Base-by-base conservation (phyloP, 2,797 vertebrate species). In the Masticophis lateralis region DNA sequence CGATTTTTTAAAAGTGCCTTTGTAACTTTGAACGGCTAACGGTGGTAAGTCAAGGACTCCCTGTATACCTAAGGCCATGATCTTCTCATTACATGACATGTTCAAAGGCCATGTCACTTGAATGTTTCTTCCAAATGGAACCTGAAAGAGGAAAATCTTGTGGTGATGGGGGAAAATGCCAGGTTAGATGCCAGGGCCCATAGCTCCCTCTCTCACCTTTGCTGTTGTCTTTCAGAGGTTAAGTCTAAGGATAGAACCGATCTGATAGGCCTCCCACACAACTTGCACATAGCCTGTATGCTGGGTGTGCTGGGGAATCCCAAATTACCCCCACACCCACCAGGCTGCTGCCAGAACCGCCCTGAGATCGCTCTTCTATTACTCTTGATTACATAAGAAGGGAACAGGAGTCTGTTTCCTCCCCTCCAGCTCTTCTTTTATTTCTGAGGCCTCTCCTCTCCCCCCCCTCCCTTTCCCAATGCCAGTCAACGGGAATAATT, bases 401-500 rank as follows among this genome's bases (percentile, higher is more conserved):
- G 32, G 86, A 20, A 66, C 5, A 7, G 5, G 69, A 79, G 66
- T 47, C 57, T 25, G 16, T 8, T 51, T 10, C 27, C 14, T 12
- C 1, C 53, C 10, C 14, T 3, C 28, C 12, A 66, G 27, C 5
- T 16, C 28, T 25, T 25, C 8, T 28, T 13, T 28, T 60, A 74
- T 60, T 51, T 56, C 4, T 20, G 69, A 74, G 32, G 61, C 61
- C 61, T n/a, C 12, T 63, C n/a, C n/a, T 8, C 47, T 59, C 16
- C 37, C 28, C 20, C 59, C 14, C 20, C n/a, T 87, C 92, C 74
- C 60, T 87, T 32, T 25, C 25, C 66, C 9, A 63, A 79, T 13
- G 56, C 53, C 69, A 94, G 79, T 60, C 88, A 27, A 66, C 2
- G 79, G n/a, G 61, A 90, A 90, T 87, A 90, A 92, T 94, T 61